Evolutionary conservation across 2,888 invertebrate species (phyloP), one percentile per base, ranked within the genome.

Genomic region (Hypena proboscidalis): DNA sequence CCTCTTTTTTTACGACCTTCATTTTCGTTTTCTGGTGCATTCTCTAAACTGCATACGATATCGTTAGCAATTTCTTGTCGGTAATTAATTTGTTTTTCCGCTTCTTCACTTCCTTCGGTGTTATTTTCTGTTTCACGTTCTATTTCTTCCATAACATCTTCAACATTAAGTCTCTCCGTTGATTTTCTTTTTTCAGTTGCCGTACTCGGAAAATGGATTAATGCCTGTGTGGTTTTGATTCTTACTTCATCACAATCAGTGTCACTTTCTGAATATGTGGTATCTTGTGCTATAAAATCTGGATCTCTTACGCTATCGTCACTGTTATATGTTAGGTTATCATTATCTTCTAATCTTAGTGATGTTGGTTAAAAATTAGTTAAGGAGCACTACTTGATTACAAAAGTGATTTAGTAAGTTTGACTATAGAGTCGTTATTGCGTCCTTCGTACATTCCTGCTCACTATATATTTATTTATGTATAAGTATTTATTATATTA

Each of bases 261-360:
- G 37, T 37, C 44, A 44, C 44, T 44, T 43, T 43, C 43, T 43
- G 37, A 36, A 42, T 42, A 35, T 36, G 36, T 41, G 23, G 35
- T 33, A 42, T 42, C 35, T 42, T 35, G 35, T 42, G 42, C 42
- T 30, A 35, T 36, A 42, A 42, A 42, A 42, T 41, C 41, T 41
- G 41, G 41, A 41, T 41, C 41, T 41, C 17, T 41, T 34, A 41
- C 41, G 41, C 41, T 41, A 22, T 41, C 41, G 22, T 41, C 41
- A 41, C 41, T 41, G 34, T 41, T 34, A 41, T 41, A 41, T 41
- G 27, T 29, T 41, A 41, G 29, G 21, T 22, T 41, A 41, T 41
- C 33, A 41, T 34, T 34, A 41, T 34, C 40, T 29, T 41, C 40
- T 41, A 34, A 41, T 29, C 14, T 33, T 15, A 15, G 40, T 29